These are phyloP conservation scores for Copsychus sechellarum DNA, from an alignment of 2,113 vertebrate species.

Conservation along the genomic window DNA sequence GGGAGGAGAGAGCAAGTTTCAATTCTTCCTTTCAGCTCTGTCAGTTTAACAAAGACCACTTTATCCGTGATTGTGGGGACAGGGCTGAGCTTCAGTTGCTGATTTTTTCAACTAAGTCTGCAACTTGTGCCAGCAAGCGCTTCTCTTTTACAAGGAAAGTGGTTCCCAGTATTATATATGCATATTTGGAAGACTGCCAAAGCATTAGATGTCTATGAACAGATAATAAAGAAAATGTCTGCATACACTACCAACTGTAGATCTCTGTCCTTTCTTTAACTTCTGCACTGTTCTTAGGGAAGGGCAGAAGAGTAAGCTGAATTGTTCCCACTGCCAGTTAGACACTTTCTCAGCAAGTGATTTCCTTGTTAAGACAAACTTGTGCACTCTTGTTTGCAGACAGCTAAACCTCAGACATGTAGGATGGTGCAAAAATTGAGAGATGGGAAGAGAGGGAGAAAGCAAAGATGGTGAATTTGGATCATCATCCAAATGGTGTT, in stretches of 20 bases:
- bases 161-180: conserved; percentile 16
- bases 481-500: not conserved
- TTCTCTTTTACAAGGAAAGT: conserved; percentile 16
- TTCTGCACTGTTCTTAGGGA: not conserved
- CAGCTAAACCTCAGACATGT: not conserved
- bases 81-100: not conserved
- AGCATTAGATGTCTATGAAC: conserved; percentile 5
- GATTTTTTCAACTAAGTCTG: not conserved
- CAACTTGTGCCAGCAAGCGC: conserved; percentile 16
- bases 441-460: not conserved
- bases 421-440: not conserved
- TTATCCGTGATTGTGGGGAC: not conserved
- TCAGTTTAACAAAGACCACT: conserved; percentile 36
- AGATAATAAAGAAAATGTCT: conserved; percentile 8
- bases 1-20: not conserved
- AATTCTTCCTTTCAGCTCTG: conserved; percentile 35
- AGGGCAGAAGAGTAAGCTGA: not conserved
- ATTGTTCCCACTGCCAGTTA: not conserved
- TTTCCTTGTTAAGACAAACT: not conserved
- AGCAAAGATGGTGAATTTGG: not conserved
- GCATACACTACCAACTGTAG: not conserved
- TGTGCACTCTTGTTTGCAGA: not conserved
- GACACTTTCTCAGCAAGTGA: not conserved
- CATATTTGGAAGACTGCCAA: conserved; percentile 26
- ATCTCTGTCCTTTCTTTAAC: conserved; percentile 4